Percentiles rank a stretch among this genome's conserved stretches.
These are phyloP conservation scores for Solea solea DNA, from an alignment of 2,113 vertebrate species.

Conservation along the genomic window DNA sequence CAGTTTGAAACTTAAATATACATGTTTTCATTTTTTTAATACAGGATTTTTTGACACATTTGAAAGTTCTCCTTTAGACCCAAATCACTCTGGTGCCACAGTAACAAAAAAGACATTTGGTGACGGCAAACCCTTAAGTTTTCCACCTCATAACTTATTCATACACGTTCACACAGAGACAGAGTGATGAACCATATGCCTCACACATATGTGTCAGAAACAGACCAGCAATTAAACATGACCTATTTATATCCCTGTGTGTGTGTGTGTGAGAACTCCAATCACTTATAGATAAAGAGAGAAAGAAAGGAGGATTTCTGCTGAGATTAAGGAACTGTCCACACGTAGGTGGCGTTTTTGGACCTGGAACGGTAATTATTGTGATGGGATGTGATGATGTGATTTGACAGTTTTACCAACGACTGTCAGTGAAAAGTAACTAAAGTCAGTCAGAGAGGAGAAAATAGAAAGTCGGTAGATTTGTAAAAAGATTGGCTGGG, in stretches of 20 bases:
- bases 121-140: conserved; percentile 2
- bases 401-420: too few relatives aligned
- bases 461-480: too few relatives aligned
- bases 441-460: too few relatives aligned
- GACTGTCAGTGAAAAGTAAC: too few relatives aligned
- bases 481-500: too few relatives aligned
- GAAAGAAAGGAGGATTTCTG: not conserved
- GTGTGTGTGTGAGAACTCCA: not conserved
- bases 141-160: conserved; percentile 44
- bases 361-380: too few relatives aligned
- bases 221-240: conserved; percentile 21
- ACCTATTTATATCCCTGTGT: conserved; percentile 27
- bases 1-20: too few relatives aligned
- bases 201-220: conserved; percentile 50
- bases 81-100: not conserved
- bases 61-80: not conserved
- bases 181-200: conserved; percentile 43
- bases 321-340: too few relatives aligned
- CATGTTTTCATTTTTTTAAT: too few relatives aligned
- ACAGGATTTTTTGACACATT: too few relatives aligned
- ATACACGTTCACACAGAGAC: conserved; percentile 16
- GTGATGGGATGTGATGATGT: too few relatives aligned
- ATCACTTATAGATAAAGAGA: not conserved
- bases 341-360: too few relatives aligned
- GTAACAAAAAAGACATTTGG: not conserved